phyloP scores from a whole-genome alignment of 2,888 invertebrate genomes.

The Tenthredo livida region DNA sequence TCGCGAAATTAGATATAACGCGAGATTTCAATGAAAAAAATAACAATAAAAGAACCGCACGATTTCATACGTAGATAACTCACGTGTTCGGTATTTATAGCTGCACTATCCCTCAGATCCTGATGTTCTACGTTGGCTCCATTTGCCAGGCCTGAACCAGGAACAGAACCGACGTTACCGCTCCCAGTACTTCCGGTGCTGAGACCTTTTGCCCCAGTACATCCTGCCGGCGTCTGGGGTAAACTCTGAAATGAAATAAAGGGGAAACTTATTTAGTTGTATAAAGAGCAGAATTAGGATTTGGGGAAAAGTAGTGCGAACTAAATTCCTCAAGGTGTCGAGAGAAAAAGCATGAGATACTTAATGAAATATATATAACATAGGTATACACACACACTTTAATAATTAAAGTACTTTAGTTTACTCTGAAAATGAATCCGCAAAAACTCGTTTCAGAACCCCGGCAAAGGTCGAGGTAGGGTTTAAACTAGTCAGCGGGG shows the following conservation, averaged over 20 bases:
- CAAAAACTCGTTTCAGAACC: not conserved
- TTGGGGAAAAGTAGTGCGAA: not conserved
- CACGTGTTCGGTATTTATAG: slow-evolving; percentile 75
- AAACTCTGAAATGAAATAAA: slow-evolving; percentile 79
- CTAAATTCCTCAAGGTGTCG: not conserved
- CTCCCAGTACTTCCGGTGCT: slow-evolving; percentile 63
- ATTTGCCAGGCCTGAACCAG: slow-evolving; percentile 71
- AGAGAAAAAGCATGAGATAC: not conserved
- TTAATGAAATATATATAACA: no score
- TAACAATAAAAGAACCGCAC: not conserved
- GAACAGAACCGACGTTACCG: slow-evolving; percentile 56
- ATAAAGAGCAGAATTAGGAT: not conserved
- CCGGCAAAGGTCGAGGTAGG: slow-evolving; percentile 33
- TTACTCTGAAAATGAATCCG: not conserved
- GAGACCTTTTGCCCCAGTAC: slow-evolving; percentile 72
- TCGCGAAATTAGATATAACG: not conserved
- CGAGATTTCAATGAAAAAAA: not conserved
- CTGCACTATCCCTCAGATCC: slow-evolving; percentile 73
- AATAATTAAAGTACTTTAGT: not conserved
- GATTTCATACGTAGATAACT: slow-evolving; percentile 59
- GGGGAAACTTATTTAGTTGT: not conserved
- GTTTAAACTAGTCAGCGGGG: slow-evolving; percentile 46
- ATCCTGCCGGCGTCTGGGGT: slow-evolving; percentile 81
- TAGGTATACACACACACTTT: not conserved
- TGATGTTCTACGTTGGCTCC: slow-evolving; percentile 74